Percentiles rank a stretch among this genome's conserved stretches.
phyloP scores from a whole-genome alignment of 1,140 invertebrate genomes.

The Theocolax elegans region DNA sequence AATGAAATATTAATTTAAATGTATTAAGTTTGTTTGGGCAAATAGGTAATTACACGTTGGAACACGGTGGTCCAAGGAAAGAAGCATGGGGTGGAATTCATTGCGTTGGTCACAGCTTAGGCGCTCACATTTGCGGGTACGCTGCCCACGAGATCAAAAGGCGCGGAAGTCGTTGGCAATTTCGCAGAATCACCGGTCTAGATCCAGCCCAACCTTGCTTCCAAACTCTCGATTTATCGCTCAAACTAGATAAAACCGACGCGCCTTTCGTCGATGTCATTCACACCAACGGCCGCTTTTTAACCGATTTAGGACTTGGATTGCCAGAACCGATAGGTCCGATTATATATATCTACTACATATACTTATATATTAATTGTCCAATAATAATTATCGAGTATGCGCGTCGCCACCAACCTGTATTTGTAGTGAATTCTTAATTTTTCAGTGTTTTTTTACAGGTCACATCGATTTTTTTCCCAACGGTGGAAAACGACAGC shows the following conservation, averaged over 20 bases:
- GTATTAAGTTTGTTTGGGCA: neutral
- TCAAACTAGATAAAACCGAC: conserved; percentile 70
- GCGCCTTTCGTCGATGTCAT: conserved; percentile 78
- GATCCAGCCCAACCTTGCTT: conserved; percentile 77
- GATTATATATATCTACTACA: neutral
- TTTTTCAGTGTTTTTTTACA: conserved; percentile 41
- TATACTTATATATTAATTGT: neutral
- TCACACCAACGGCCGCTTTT: conserved; percentile 71
- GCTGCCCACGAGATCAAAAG: conserved; percentile 67
- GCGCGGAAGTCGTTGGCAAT: conserved; percentile 49
- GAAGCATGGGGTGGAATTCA: conserved; percentile 56
- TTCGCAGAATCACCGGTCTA: conserved; percentile 66
- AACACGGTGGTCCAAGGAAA: neutral
- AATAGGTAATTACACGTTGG: neutral
- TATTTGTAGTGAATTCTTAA: too few relatives aligned
- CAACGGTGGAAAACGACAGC: conserved; percentile 73
- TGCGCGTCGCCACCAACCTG: too few relatives aligned
- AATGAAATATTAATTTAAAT: too few relatives aligned
- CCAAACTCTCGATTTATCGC: conserved; percentile 57
- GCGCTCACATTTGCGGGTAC: conserved; percentile 73
- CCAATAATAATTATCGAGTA: too few relatives aligned
- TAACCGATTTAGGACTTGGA: conserved; percentile 68
- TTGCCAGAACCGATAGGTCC: conserved; percentile 69
- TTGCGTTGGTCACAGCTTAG: conserved; percentile 73
- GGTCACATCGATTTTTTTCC: conserved; percentile 78